Evolutionary conservation across 2,888 invertebrate species (phyloP), one percentile per base, ranked within the genome.

Genomic region (Sclerodermus sp.): DNA sequence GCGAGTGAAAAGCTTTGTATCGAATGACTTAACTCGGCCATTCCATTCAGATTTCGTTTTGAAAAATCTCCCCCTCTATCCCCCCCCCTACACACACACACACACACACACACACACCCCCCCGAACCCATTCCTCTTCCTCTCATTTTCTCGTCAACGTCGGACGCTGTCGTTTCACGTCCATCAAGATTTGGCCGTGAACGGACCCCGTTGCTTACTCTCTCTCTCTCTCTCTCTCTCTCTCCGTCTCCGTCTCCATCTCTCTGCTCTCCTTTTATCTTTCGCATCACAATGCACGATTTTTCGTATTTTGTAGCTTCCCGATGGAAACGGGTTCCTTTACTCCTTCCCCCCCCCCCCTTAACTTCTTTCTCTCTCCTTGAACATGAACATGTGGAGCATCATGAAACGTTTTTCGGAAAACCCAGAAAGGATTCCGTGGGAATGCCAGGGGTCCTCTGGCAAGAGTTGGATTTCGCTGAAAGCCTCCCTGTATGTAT

Each of bases 371-470:
- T 8, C 23, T 8, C 23, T 23, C 23, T 8, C 23, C 23, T 8
- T 8, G 3, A 3, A 5, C 23, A 5, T 23, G 4, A 23, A 23
- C 23, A 23, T 23, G 43, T 30, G 30, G 31, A 49, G 55, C 44
- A 49, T 49, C 40, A 54, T 44, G 47, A 59, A 66, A 62, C 63
- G 57, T 63, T 68, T 73, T 73, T 70, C 54, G 53, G 67, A 63
- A 67, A 66, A 71, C 57, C 54, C 51, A 57, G 64, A 70, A 73
- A 73, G 74, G 73, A 74, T 76, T 76, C 68, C 76, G 74, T 74
- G 75, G 74, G 76, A 76, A 76, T 65, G 18, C 53, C 45, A 51
- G 61, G 69, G 68, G 58, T 60, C 56, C 64, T 17, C 31, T 18
- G 46, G 64, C 68, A 73, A 75, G 75, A 76, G 74, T 75, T 75